Evolutionary conservation across 2,113 vertebrate genomes (phyloP), one percentile per base, ranked within the genome.

Genomic region (Thymallus thymallus): DNA sequence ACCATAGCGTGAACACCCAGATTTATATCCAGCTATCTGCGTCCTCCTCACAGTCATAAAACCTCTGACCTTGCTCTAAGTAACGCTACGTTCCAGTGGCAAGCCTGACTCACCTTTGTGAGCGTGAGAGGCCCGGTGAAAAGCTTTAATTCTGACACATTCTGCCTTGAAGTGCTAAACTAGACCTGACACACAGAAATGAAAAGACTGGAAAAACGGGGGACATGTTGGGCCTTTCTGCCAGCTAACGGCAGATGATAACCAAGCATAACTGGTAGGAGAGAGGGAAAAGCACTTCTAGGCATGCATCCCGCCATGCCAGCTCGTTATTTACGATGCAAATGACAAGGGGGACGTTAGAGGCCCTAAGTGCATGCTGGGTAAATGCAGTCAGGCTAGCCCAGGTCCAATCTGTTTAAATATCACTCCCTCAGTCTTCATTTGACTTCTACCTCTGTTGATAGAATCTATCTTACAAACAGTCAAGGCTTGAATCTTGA

Each of bases 91-190:
- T 24, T 41, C 76, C 22, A 65, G 75, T 81, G 83, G 76, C 73
- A 71, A 78, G 79, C 80, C 86, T 90, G 90, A 91, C 85, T 90
- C 84, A 91, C 82, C 81, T 86, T 86, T 86, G 75, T 78, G 74
- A 83, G 85, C 5, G 51, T 16, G 13, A 69, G 67, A 16, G 35
- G 29, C 14, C 16, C 48, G 16, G 16, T 51, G 48, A 61, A 9
- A 35, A 75, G 71, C 84, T 81, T 72, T 41, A 76, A 87, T 81
- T 87, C 79, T 84, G 86, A 91, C 90, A 90, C 80, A 69, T 85
- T 48, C 76, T 82, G 80, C 82, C 89, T 84, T 79, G 78, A 82
- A 88, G 85, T 86, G 83, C 67, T 86, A 90, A 90, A 89, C 77
- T 80, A 76, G 82, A 89, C 82, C 83, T 83, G 82, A 86, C 88